Base-by-base conservation (phyloP, 1,140 invertebrate genomes). In the Drosophila prosaltans region DNA sequence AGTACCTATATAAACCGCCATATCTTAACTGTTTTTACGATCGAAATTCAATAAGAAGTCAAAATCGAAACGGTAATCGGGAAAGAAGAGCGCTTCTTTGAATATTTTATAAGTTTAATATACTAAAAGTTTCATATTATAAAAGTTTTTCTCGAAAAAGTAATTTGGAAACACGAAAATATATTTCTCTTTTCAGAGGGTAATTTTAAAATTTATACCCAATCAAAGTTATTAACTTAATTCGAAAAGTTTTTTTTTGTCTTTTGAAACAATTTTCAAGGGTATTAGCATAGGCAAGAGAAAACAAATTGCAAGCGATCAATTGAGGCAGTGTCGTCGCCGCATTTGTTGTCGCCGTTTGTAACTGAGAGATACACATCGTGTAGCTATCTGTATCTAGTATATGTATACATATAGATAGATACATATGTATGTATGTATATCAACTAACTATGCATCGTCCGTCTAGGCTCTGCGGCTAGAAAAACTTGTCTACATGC, bases 401-500 rank as follows among this genome's bases (percentile, higher is more conserved):
- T 45, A 61, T 36, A 77, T 51, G 48, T 40, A 54, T 36, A 36
- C 1, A 36, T 2, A 36, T 36, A 36, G 3, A 36, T 36, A 36
- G 32, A 36, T 36, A 36, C 0, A 36, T 36, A 36, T 36, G 32
- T 32, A 9, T 36, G 21, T 65, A 65, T 40, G n/a, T 65, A 16
- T 68, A 62, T 60, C 55, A 40, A 41, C 32, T 55, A 64, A 68
- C 65, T 62, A 32, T 68, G 41, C 39, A 48, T 58, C 41, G 41
- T 48, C 28, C 65, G 10, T n/a, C 9, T 66, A 32, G 36, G 39
- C 24, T 51, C 39, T 45, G 41, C 60, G 41, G 60, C 39, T 62
- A 72, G 58, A 78, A 89, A 83, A 89, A 90, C 84, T 81, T 88
- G 84, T 88, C 80, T 89, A 81, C 84, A 84, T 66, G 80, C 65